Evolutionary conservation across 2,797 vertebrate genomes (phyloP), one percentile per base, ranked within the genome.

Genomic region (Acipenser oxyrinchus): DNA sequence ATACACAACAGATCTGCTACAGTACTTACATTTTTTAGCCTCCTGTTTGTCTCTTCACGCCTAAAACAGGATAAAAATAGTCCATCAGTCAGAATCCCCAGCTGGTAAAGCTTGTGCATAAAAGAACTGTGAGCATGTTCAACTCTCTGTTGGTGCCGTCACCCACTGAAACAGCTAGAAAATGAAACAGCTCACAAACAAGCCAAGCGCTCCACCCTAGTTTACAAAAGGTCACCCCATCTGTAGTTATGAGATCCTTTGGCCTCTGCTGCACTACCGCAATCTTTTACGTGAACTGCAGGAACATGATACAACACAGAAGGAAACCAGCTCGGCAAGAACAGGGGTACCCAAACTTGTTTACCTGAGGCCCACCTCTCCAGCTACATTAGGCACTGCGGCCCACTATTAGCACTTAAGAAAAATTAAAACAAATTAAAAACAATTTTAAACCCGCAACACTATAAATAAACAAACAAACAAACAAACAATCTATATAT

Each of bases 11-110:
- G 37, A 37, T 37, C 37, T 37, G 37, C 37, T 37, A 37, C 37
- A 37, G 37, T 63, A 85, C 96, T 96, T 90, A 98, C 95, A 91
- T 98, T 98, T 93, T 95, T 96, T 71, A 97, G 87, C 85, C 94
- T 93, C 82, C 96, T 92, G 73, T 87, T 86, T 68, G 92, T 97
- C 83, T 97, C 96, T 83, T 97, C 93, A 37, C 84, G 87, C 82
- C 96, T 97, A 83, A 51, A 82, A 79, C 78, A 74, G 70, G 52
- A 76, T 81, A 78, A 75, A 74, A 76, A 68, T 66, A 66, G 71
- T 77, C 74, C 72, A 77, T 70, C 53, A 51, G 61, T 68, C 52
- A 68, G 64, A 71, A 66, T 7, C 59, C 12, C n/a, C 6, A 58
- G 55, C 55, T 69, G 79, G 71, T 74, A 77, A 85, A 84, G 79